These are phyloP conservation scores for Hemitrygon akajei DNA, from an alignment of 2,797 vertebrate genomes.

Conservation along the genomic window DNA sequence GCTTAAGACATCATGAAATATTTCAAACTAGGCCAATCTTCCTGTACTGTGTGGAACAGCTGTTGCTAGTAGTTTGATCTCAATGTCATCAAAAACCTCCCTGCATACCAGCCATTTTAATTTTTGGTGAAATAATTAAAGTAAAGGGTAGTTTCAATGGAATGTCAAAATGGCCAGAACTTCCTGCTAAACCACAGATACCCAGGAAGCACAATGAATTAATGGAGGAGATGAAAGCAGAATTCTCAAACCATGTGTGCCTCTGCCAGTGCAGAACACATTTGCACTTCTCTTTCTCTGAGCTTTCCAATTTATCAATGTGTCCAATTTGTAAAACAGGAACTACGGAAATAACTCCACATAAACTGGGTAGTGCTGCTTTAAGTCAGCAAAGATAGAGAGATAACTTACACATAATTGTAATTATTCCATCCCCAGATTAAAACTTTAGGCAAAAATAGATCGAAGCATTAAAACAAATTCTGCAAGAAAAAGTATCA, in stretches of 20 bases:
- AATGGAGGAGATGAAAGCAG: constrained; percentile 13
- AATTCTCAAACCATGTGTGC: constrained; percentile 24
- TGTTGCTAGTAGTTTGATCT: neutral
- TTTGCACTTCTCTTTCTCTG: constrained; percentile 7
- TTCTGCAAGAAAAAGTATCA: neutral
- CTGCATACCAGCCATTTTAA: neutral
- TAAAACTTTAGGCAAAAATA: neutral
- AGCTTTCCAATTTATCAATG: constrained; percentile 21
- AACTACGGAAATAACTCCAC: constrained; percentile 17
- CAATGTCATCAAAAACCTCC: neutral
- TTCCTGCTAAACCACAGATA: constrained; percentile 27
- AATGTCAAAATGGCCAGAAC: constrained; percentile 28
- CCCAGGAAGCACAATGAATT: neutral
- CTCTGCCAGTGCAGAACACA: constrained; percentile 5
- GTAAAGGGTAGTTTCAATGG: constrained; percentile 4
- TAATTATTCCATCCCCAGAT: neutral
- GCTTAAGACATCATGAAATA: neutral
- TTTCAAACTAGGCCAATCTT: neutral
- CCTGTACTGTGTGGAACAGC: neutral
- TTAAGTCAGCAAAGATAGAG: neutral
- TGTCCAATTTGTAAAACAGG: constrained; percentile 16
- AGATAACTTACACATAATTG: neutral
- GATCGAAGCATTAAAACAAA: neutral
- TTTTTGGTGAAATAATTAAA: constrained; percentile 27
- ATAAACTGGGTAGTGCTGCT: neutral